These are phyloP conservation scores for Cebus imitator DNA, from an alignment of 2,113 vertebrate species.

Conservation along the genomic window DNA sequence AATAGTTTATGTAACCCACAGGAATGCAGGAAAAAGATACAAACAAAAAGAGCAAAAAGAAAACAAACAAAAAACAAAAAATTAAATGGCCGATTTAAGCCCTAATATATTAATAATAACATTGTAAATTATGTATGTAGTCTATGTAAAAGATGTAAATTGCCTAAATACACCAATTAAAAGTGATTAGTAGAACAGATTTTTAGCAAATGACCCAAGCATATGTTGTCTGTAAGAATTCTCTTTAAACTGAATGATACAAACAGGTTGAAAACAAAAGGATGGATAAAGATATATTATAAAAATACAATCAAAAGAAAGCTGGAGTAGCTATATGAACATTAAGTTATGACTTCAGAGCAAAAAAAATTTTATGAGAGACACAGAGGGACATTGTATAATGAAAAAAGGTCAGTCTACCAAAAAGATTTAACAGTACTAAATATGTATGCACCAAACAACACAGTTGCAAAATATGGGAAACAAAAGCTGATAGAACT, in stretches of 20 bases:
- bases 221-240: background rate
- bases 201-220: background rate
- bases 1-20: background rate
- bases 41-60: background rate
- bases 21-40: background rate
- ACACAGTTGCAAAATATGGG: background rate
- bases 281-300: background rate
- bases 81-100: background rate
- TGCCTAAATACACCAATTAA: background rate
- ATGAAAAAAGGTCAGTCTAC: background rate
- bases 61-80: background rate
- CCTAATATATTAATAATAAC: background rate
- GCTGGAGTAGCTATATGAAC: background rate
- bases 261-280: background rate
- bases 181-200: background rate
- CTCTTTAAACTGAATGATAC: background rate
- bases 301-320: constrained; percentile 19
- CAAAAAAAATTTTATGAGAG: background rate
- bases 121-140: background rate
- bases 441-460: background rate
- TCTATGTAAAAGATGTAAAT: background rate
- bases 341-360: background rate
- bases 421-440: background rate
- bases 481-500: background rate
- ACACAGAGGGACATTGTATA: background rate